Base-by-base conservation (phyloP, 1,140 invertebrate genomes). In the Acromyrmex heyeri region DNA sequence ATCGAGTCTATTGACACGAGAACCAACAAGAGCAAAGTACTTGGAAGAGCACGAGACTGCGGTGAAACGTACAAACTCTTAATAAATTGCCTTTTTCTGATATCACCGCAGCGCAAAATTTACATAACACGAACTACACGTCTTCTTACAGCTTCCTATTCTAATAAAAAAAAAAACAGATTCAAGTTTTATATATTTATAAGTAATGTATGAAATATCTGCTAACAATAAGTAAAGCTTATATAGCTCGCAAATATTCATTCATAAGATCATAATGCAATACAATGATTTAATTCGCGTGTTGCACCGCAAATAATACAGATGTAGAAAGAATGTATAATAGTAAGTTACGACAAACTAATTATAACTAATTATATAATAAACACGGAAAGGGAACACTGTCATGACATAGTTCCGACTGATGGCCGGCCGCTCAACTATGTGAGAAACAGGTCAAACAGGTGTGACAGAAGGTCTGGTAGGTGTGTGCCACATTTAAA, bases 1-100 rank as follows among this genome's bases (percentile, higher is more conserved):
- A 73, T 76, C 55, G 73, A 78, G 85, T 81, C 81, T 69, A 78
- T 83, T 87, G 86, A 87, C 77, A 88, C 70, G 87, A 89, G 72
- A 62, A 67, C 62, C 82, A 86, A 86, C 73, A 75, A 70, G 76
- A 50, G 85, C 73, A 67, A 64, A 81, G 81, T 78, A 87, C 75
- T 77, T 77, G 34, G 57, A 64, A 12, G 61, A 73, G 88, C 88
- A 87, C 87, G 88, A 86, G 83, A 67, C 65, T 86, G 88, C 75
- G 88, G 90, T 75, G 21, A 78, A 75, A 75, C 69, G 50, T 61
- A 67, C 50, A 44, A 7, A 27, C 78, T 69, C 18, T 82, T 79
- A 38, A 87, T 81, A 73, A 75, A 88, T 89, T 81, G 3, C 73
- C 16, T 78, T 88, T 82, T 91, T 90, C 61, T 64, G 53, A 76